phyloP scores from a whole-genome alignment of 2,888 invertebrate species.

The Margaritifera margaritifera region DNA sequence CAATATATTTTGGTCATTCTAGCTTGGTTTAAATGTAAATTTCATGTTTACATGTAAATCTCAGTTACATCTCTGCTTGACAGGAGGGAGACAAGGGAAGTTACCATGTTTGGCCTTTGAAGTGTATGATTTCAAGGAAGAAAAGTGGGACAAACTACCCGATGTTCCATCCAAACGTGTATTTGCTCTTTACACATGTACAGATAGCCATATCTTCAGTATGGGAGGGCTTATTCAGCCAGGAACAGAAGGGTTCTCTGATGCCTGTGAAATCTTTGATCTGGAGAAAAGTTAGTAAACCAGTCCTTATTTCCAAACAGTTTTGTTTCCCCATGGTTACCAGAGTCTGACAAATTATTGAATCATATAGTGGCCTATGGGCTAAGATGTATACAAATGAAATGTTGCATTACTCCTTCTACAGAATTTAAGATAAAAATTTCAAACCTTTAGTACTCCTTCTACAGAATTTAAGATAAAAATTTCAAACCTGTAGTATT shows the following conservation, averaged over 20 bases:
- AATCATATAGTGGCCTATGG: no score
- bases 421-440: no score
- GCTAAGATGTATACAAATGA: no score
- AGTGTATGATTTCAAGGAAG: slow-evolving; percentile 62
- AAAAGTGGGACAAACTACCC: slow-evolving; percentile 63
- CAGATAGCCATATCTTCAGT: slow-evolving; percentile 65
- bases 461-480: no score
- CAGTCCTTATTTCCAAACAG: no score
- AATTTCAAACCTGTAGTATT: no score
- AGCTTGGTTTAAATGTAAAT: no score
- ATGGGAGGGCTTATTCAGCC: slow-evolving; percentile 68
- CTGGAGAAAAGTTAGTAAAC: slow-evolving; percentile 57
- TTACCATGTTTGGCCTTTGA: slow-evolving; percentile 65
- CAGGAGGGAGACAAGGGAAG: slow-evolving; percentile 71
- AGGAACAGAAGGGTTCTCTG: slow-evolving; percentile 65
- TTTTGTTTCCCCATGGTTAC: not conserved
- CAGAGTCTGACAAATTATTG: not conserved
- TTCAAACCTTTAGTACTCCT: no score
- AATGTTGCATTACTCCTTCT: no score
- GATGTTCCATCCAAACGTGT: slow-evolving; percentile 68
- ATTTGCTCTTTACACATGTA: slow-evolving; percentile 66
- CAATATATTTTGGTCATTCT: no score
- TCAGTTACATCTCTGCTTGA: not conserved
- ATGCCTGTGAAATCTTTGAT: slow-evolving; percentile 67
- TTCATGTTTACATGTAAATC: no score